These are phyloP conservation scores for Edolisoma coerulescens DNA, from an alignment of 2,113 vertebrate genomes.

Conservation along the genomic window DNA sequence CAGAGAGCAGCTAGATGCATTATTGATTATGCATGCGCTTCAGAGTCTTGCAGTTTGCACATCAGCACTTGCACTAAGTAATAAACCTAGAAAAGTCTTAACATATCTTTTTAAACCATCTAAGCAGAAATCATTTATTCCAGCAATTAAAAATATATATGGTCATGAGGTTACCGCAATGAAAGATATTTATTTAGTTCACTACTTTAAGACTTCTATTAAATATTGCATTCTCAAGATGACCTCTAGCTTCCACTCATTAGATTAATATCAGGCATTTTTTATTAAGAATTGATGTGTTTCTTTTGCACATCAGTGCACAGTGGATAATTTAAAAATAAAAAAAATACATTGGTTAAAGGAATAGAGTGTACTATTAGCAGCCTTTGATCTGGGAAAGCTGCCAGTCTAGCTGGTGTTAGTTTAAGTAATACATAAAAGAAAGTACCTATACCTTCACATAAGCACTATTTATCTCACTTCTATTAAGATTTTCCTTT, in stretches of 20 bases:
- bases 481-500: constrained; percentile 20
- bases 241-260: constrained; percentile 35
- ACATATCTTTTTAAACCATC: constrained; percentile 33
- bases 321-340: constrained; percentile 10
- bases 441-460: not conserved
- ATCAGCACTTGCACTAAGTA: constrained; percentile 36
- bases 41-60: constrained; percentile 32
- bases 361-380: constrained; percentile 11
- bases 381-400: constrained; percentile 55
- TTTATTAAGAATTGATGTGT: constrained; percentile 48
- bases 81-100: constrained; percentile 45
- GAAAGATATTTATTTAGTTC: constrained; percentile 51
- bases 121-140: constrained; percentile 58
- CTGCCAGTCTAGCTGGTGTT: constrained; percentile 19
- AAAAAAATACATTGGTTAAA: not conserved
- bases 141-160: constrained; percentile 65
- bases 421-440: constrained; percentile 1
- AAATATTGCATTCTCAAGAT: constrained; percentile 30
- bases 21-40: constrained; percentile 51
- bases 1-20: constrained; percentile 29
- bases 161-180: constrained; percentile 1
- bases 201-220: constrained; percentile 8
- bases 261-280: constrained; percentile 38
- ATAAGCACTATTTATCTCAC: not conserved
- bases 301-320: constrained; percentile 27